Evolutionary conservation across 2,888 invertebrate species (phyloP).

Genomic region (Aspidiotus destructor): DNA sequence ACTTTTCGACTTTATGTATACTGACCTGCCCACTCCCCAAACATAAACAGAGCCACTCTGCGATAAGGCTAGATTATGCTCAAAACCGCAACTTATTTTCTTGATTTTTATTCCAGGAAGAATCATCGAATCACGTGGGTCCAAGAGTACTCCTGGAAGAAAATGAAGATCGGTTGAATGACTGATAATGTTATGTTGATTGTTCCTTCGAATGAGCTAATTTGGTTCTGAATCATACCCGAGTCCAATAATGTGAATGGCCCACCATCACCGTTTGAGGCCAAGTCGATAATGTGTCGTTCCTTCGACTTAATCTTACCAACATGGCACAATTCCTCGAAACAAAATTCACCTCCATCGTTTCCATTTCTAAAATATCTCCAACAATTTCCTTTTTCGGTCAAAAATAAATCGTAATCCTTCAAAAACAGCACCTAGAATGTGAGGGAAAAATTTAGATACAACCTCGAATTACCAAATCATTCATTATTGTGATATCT

Average conservation of each 20-base stretch:
- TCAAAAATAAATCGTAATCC: slow-evolving; percentile 35
- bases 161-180: slow-evolving; percentile 12
- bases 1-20: not conserved
- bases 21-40: slow-evolving; percentile 73
- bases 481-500: not conserved
- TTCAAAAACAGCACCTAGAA: slow-evolving; percentile 36
- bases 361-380: slow-evolving; percentile 34
- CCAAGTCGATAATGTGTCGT: slow-evolving; percentile 42
- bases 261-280: slow-evolving; percentile 45
- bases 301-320: too few relatives aligned
- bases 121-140: slow-evolving; percentile 52
- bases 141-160: slow-evolving; percentile 49
- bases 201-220: not conserved
- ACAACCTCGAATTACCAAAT: not conserved
- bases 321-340: too few relatives aligned
- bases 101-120: slow-evolving; percentile 49
- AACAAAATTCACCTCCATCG: not conserved
- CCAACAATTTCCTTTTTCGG: slow-evolving; percentile 37
- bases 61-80: slow-evolving; percentile 65
- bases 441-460: not conserved
- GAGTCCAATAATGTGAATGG: slow-evolving; percentile 44
- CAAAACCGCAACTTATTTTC: slow-evolving; percentile 66
- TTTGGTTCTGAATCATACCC: slow-evolving; percentile 31
- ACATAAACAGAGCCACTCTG: slow-evolving; percentile 63
- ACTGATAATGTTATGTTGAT: not conserved